These are phyloP conservation scores for Poecilia picta DNA, from an alignment of 2,797 vertebrate species.

Conservation along the genomic window DNA sequence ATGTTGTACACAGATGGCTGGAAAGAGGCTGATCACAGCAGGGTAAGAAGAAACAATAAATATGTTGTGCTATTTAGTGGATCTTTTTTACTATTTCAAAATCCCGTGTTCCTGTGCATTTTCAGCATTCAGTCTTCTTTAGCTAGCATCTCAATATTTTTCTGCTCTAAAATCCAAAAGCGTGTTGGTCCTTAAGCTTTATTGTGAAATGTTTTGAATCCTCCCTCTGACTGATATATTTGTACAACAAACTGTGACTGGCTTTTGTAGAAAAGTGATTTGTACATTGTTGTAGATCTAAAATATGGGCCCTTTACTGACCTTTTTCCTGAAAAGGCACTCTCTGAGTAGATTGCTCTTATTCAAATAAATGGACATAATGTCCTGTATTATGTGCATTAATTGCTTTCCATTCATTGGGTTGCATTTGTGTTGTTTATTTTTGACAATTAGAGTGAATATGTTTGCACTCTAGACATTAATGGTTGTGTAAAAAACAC, in stretches of 20 bases:
- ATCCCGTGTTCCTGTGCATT: not conserved
- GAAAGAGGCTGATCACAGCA: conserved; percentile 44
- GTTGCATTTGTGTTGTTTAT: too few relatives aligned
- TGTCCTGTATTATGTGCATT: too few relatives aligned
- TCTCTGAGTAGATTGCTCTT: too few relatives aligned
- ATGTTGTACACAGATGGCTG: conserved; percentile 66
- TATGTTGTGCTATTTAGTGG: not conserved
- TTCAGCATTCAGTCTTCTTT: not conserved
- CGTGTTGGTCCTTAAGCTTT: not conserved
- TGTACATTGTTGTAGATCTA: too few relatives aligned
- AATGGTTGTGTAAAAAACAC: not conserved
- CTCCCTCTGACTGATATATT: not conserved
- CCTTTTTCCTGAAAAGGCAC: too few relatives aligned
- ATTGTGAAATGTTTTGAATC: not conserved
- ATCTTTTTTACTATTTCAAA: not conserved
- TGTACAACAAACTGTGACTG: not conserved
- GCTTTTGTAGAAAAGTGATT: too few relatives aligned
- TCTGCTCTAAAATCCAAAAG: not conserved
- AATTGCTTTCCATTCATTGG: too few relatives aligned
- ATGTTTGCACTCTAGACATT: too few relatives aligned
- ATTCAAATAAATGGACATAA: too few relatives aligned
- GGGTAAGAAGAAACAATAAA: conserved; percentile 7
- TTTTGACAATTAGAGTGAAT: too few relatives aligned
- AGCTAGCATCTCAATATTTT: not conserved
- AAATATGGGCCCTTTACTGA: too few relatives aligned